Percentiles rank a stretch among this genome's conserved stretches.
These are phyloP conservation scores for Grammomys dolichurus DNA, from an alignment of 2,113 vertebrate genomes.

Conservation along the genomic window DNA sequence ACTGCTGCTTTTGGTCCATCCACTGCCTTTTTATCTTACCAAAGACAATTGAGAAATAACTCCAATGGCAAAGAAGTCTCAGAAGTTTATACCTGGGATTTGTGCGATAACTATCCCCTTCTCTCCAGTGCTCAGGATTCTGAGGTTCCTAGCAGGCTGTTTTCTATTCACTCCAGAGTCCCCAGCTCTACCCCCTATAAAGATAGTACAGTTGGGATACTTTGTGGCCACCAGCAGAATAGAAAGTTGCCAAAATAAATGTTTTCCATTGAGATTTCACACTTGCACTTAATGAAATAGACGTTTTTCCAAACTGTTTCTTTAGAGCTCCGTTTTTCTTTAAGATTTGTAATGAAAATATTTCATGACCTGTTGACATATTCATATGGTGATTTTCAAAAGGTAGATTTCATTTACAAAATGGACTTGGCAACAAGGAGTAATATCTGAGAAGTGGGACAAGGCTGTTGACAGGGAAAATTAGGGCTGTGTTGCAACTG, in stretches of 20 bases:
- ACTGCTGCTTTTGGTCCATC: not conserved
- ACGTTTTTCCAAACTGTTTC: slow-evolving; percentile 87
- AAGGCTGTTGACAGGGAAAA: slow-evolving; percentile 87
- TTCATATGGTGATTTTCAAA: slow-evolving; percentile 90
- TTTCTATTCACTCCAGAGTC: slow-evolving; percentile 79
- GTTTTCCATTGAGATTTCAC: slow-evolving; percentile 88
- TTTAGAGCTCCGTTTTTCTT: slow-evolving; percentile 88
- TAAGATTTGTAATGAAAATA: slow-evolving; percentile 89
- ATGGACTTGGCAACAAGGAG: slow-evolving; percentile 86
- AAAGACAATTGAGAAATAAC: slow-evolving; percentile 17
- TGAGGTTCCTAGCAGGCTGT: slow-evolving; percentile 49
- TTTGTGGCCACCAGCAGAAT: slow-evolving; percentile 86
- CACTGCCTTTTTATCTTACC: not conserved
- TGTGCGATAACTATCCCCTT: slow-evolving; percentile 15
- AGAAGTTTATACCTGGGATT: not conserved
- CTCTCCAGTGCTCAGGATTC: not conserved
- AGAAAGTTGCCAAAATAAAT: slow-evolving; percentile 88
- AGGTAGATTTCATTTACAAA: slow-evolving; percentile 88
- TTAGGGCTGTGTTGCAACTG: slow-evolving; percentile 84
- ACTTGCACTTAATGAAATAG: slow-evolving; percentile 87
- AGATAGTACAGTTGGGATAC: slow-evolving; percentile 82
- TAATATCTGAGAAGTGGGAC: slow-evolving; percentile 85
- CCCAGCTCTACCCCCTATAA: slow-evolving; percentile 76
- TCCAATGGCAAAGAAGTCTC: not conserved
- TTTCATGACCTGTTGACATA: slow-evolving; percentile 91